phyloP scores from a whole-genome alignment of 2,113 vertebrate species.

The Pollachius pollachius region DNA sequence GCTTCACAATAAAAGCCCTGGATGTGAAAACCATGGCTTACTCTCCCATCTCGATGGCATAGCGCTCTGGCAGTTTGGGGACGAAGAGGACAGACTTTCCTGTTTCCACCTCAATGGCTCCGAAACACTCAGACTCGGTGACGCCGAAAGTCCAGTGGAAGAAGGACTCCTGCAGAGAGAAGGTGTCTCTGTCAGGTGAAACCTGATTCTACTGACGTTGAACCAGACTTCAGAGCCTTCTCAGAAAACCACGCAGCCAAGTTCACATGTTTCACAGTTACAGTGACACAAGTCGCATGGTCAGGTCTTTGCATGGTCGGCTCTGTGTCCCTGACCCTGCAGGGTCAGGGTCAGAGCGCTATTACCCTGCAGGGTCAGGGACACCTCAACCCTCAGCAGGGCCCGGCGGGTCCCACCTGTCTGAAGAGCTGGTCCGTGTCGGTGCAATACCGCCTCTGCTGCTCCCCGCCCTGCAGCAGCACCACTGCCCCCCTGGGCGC shows the following conservation, averaged over 20 bases:
- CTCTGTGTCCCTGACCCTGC: too few species aligned
- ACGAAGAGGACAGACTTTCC: constrained; percentile 88
- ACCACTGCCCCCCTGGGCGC: constrained; percentile 71
- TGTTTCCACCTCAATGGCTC: constrained; percentile 82
- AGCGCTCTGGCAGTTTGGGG: constrained; percentile 88
- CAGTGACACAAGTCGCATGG: too few species aligned
- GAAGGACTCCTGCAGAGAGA: constrained; percentile 86
- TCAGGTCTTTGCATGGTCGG: too few species aligned
- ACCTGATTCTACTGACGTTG: neutral
- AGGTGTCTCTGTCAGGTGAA: neutral
- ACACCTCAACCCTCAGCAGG: neutral
- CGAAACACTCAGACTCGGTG: constrained; percentile 86
- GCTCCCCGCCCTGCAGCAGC: constrained; percentile 90
- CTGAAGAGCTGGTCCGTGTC: constrained; percentile 88
- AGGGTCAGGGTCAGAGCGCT: too few species aligned
- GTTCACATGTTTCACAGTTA: too few species aligned
- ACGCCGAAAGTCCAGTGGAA: constrained; percentile 98
- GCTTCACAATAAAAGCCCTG: too few species aligned
- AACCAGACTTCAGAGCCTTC: neutral
- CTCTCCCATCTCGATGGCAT: constrained; percentile 98
- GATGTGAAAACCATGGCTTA: constrained; percentile 72
- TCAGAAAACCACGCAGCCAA: too few species aligned
- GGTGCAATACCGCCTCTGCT: constrained; percentile 89
- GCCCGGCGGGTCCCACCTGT: constrained; percentile 75
- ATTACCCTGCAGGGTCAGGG: too few species aligned